A percentile compares a stretch with the other conserved stretches of the same genome.
These are phyloP conservation scores for Loripinus fragilis DNA, from an alignment of 2,888 invertebrate species.

Conservation along the genomic window DNA sequence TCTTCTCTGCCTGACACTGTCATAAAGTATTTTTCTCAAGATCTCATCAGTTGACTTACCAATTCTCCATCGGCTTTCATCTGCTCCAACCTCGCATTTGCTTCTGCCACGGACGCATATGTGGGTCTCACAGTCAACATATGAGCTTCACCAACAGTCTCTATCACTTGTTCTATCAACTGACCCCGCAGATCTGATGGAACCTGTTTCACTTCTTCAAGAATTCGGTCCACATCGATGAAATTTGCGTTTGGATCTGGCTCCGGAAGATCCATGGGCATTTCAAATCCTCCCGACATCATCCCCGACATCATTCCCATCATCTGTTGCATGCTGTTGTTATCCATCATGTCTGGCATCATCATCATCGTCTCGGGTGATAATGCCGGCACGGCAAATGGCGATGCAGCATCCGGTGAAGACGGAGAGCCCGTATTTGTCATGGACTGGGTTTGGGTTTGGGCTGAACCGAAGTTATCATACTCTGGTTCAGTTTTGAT, in stretches of 20 bases:
- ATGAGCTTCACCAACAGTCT: constrained; percentile 95
- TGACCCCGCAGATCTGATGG: constrained; percentile 68
- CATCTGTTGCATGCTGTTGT: constrained; percentile 58
- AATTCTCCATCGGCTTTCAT: constrained; percentile 54
- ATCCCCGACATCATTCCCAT: constrained; percentile 36
- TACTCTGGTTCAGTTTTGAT: constrained; percentile 49
- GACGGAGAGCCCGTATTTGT: constrained; percentile 43
- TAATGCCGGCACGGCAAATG: constrained; percentile 46
- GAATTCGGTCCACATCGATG: constrained; percentile 63
- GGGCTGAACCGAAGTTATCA: constrained; percentile 39
- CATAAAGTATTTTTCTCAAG: too few relatives aligned
- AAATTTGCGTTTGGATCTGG: constrained; percentile 56
- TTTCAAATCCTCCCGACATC: constrained; percentile 18
- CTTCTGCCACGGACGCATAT: constrained; percentile 88
- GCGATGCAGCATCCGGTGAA: constrained; percentile 50
- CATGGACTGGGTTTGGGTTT: constrained; percentile 36
- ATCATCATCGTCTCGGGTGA: constrained; percentile 56
- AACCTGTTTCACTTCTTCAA: constrained; percentile 69
- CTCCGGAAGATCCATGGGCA: constrained; percentile 31
- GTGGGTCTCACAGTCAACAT: constrained; percentile 98
- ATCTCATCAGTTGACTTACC: constrained; percentile 55
- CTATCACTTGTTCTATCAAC: constrained; percentile 86
- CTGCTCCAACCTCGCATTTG: constrained; percentile 66
- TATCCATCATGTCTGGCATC: constrained; percentile 57
- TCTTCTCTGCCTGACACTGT: too few relatives aligned